Evolutionary conservation across 1,140 invertebrate genomes (phyloP), one percentile per base, ranked within the genome.

Genomic region (Cyclargus thomasi): DNA sequence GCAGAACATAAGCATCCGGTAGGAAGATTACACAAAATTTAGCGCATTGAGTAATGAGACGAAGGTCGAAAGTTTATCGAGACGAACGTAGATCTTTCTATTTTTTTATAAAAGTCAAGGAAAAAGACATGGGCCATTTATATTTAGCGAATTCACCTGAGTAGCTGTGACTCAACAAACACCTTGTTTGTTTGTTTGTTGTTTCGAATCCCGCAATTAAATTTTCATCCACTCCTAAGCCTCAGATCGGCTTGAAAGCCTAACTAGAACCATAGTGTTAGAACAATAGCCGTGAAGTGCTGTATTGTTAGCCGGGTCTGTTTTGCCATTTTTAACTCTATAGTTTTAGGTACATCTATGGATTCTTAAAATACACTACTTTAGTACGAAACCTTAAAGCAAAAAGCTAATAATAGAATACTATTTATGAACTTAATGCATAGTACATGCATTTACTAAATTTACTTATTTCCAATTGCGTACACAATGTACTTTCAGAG

Each of bases 191-290:
- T 59, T 59, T 7, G 21, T 8, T 59, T 59, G 55, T 59, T 59
- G 55, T 59, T 59, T 59, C 17, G 10, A 59, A 20, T 59, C 55
- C 21, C 18, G 55, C 55, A 59, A 59, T 59, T 59, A 59, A 59
- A 59, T 79, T 71, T 70, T 76, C 73, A 78, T 80, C 75, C 76
- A 3, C 57, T 55, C 53, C 18, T 53, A 47, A 62, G 64, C 57
- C 21, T 39, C 62, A 62, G 36, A 65, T 39, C n/a, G 39, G 47
- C 63, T 59, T 11, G 18, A 70, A 63, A 67, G 57, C 62, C 20
- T 55, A 78, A 74, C 71, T 65, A 59, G 55, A 59, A 18, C 55
- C 17, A 11, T 59, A 59, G 55, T 59, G 18, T 59, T 21, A 21
- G 18, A 18, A 59, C 55, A 59, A 59, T 59, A 11, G 17, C 18